Conservation (phyloP, 2,888 invertebrate species). For the Nomada lathburiana region DNA sequence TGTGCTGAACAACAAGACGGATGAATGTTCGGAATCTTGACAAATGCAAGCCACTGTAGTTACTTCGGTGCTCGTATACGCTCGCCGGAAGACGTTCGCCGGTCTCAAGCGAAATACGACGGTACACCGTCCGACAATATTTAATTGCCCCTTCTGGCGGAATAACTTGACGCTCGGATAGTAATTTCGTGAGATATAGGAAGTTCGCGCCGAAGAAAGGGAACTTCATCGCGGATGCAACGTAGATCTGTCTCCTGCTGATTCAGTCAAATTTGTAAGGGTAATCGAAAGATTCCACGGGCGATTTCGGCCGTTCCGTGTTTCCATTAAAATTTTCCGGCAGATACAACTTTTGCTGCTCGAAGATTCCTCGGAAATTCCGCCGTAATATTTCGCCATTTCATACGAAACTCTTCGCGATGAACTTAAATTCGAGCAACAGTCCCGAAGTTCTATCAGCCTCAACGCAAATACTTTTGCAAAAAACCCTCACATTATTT, state of each 20-base stretch:
- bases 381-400: background rate
- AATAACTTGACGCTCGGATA: conserved; percentile 57
- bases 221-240: conserved; percentile 40
- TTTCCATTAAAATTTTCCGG: background rate
- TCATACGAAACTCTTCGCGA: background rate
- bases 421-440: background rate
- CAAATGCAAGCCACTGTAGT: conserved; percentile 63
- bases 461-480: background rate
- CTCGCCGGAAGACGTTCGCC: conserved; percentile 68
- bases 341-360: background rate
- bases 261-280: conserved; percentile 19
- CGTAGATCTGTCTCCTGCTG: conserved; percentile 4
- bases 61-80: conserved; percentile 46
- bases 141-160: conserved; percentile 67
- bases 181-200: conserved; percentile 50
- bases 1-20: conserved; percentile 66
- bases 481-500: background rate
- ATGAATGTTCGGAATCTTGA: conserved; percentile 68
- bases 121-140: conserved; percentile 63
- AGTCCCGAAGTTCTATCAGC: background rate
- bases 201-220: conserved; percentile 20
- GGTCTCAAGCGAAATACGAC: conserved; percentile 60
- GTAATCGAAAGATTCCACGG: conserved; percentile 17
- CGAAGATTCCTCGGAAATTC: background rate
- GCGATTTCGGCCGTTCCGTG: background rate